Conservation (phyloP, 2,797 vertebrate genomes). For the Antrozous pallidus region DNA sequence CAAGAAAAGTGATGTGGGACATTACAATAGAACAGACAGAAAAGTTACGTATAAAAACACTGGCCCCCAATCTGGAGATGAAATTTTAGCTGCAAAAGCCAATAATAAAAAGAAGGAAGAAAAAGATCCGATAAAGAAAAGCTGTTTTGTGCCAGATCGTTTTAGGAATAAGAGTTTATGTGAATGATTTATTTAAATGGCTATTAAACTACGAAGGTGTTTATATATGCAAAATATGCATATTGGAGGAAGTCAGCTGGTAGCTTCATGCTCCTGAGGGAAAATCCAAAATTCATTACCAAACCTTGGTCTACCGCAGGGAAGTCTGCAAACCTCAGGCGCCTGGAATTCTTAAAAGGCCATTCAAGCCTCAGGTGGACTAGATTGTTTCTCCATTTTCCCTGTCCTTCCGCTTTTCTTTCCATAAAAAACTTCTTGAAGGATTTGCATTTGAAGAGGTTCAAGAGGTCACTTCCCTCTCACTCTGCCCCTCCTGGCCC, state of each 20-base stretch:
- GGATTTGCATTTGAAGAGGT: constrained; percentile 39
- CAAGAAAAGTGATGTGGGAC: neutral
- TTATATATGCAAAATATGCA: constrained; percentile 55
- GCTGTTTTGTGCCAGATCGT: neutral
- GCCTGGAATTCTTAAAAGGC: neutral
- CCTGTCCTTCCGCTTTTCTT: constrained; percentile 10
- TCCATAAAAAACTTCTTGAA: neutral
- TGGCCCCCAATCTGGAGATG: neutral
- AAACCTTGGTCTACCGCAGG: neutral
- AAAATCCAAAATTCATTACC: neutral
- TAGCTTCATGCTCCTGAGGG: neutral
- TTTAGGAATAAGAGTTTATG: neutral
- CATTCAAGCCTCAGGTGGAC: constrained; percentile 36
- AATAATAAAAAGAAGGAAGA: neutral
- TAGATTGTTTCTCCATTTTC: constrained; percentile 8
- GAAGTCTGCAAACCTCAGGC: neutral
- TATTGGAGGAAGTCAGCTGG: constrained; percentile 29
- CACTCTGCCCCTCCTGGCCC: neutral
- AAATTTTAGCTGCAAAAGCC: neutral
- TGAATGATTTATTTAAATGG: constrained; percentile 19
- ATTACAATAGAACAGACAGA: neutral
- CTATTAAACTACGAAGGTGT: constrained; percentile 29
- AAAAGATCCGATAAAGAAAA: neutral
- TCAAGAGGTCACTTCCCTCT: constrained; percentile 43
- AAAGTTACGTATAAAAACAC: neutral